Conservation (phyloP, 23 tunicate genomes). For the Halocynthia roretzi region DNA sequence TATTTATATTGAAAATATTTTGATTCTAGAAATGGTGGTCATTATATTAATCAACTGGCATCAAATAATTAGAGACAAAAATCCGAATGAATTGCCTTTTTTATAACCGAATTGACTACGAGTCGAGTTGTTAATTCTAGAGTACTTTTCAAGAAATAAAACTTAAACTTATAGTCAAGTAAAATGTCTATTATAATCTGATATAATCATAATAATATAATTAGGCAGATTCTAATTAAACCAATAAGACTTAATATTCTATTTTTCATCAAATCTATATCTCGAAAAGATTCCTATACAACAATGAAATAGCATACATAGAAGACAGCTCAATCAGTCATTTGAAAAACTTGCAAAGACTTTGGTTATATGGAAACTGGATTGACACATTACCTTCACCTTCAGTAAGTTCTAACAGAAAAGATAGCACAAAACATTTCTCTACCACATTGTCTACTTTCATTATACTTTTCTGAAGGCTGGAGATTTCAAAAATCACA, state of each 20-base stretch:
- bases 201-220: too few species aligned
- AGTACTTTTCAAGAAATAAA: not conserved
- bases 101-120: constrained; percentile 13
- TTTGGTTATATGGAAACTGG: constrained; percentile 19
- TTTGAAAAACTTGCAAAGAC: not conserved
- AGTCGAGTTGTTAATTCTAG: too few species aligned
- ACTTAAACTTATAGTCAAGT: too few species aligned
- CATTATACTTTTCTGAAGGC: too few species aligned
- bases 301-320: constrained; percentile 21
- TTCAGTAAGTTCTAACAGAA: not conserved
- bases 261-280: not conserved
- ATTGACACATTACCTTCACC: constrained; percentile 14
- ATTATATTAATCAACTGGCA: too few species aligned
- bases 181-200: too few species aligned
- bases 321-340: constrained; percentile 23
- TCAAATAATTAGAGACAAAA: not conserved
- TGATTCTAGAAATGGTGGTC: not conserved
- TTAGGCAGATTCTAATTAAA: too few species aligned
- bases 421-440: too few species aligned
- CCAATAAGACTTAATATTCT: not conserved
- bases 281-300: not conserved
- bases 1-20: not conserved
- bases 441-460: too few species aligned
- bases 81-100: not conserved
- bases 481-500: too few species aligned